A percentile compares a stretch with the other conserved stretches of the same genome.
Conservation (phyloP, 2,888 invertebrate genomes). For the Mermis nigrescens region DNA sequence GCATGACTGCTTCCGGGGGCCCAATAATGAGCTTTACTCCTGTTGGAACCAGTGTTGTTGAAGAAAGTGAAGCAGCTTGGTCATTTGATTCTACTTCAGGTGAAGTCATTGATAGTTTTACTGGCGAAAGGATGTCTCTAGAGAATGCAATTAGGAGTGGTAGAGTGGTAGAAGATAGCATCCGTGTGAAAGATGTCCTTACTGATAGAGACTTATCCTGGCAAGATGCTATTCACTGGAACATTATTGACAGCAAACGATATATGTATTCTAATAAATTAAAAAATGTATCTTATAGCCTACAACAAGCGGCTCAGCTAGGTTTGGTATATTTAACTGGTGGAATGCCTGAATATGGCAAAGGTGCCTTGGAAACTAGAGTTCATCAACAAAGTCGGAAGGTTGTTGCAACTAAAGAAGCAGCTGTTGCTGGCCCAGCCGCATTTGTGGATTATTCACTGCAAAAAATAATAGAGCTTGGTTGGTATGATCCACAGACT, state of each 20-base stretch:
- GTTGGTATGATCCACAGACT: constrained; percentile 53
- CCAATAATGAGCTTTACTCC: constrained; percentile 29
- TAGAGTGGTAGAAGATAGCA: constrained; percentile 26
- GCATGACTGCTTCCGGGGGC: constrained; percentile 20
- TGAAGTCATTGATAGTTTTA: constrained; percentile 48
- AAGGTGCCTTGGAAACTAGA: constrained; percentile 28
- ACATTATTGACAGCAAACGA: constrained; percentile 33
- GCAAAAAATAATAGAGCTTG: constrained; percentile 53
- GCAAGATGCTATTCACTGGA: constrained; percentile 36
- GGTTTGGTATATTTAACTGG: constrained; percentile 47
- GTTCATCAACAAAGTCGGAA: constrained; percentile 27
- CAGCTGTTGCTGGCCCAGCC: constrained; percentile 17
- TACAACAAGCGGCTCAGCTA: constrained; percentile 63
- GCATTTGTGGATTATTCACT: constrained; percentile 39
- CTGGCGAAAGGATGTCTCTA: constrained; percentile 49
- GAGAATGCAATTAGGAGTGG: constrained; percentile 42
- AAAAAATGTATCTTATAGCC: constrained; percentile 35
- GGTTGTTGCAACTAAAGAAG: constrained; percentile 28
- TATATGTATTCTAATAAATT: constrained; percentile 21
- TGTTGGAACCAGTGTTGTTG: constrained; percentile 26
- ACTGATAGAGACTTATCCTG: constrained; percentile 46
- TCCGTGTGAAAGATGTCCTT: constrained; percentile 54
- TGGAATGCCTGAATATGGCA: constrained; percentile 19
- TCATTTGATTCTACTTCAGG: constrained; percentile 55
- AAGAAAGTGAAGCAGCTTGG: constrained; percentile 29